Conservation (phyloP, 2,113 vertebrate genomes). For the Dascyllus trimaculatus region DNA sequence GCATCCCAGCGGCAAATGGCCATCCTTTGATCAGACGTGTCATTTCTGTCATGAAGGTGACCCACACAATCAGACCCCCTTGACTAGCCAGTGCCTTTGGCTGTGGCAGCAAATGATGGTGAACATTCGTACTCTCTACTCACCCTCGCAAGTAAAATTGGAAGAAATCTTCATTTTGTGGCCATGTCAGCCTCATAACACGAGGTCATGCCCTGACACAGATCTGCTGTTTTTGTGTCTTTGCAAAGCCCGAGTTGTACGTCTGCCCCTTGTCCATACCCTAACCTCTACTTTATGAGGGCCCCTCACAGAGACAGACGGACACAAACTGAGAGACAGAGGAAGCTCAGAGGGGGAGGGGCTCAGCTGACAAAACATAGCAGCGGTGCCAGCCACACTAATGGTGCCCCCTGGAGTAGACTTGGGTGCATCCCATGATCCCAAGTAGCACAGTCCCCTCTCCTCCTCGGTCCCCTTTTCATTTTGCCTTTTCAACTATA, state of each 20-base stretch:
- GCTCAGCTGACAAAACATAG: slow-evolving; percentile 21
- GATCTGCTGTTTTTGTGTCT: slow-evolving; percentile 20
- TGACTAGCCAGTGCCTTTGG: slow-evolving; percentile 38
- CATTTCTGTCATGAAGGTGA: slow-evolving; percentile 79
- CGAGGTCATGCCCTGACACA: slow-evolving; percentile 51
- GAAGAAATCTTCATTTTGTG: slow-evolving; percentile 46
- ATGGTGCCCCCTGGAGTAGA: slow-evolving; percentile 36
- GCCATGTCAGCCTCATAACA: slow-evolving; percentile 39
- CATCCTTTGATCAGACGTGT: slow-evolving; percentile 81
- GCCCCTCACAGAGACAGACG: slow-evolving; percentile 48
- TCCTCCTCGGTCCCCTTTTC: slow-evolving; percentile 19
- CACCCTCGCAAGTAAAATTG: slow-evolving; percentile 31
- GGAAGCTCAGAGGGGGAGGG: not conserved
- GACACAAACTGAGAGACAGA: slow-evolving; percentile 24
- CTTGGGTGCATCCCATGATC: slow-evolving; percentile 51
- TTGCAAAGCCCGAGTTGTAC: slow-evolving; percentile 14
- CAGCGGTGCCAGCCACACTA: slow-evolving; percentile 21
- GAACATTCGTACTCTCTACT: slow-evolving; percentile 16
- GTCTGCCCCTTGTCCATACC: slow-evolving; percentile 11
- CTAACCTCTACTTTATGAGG: slow-evolving; percentile 50
- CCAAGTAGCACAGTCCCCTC: slow-evolving; percentile 29
- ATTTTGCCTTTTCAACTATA: slow-evolving; percentile 52
- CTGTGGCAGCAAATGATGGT: slow-evolving; percentile 20
- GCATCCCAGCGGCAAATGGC: slow-evolving; percentile 72
- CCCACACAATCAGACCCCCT: slow-evolving; percentile 59